Percentiles rank a stretch among this genome's conserved stretches.
These are phyloP conservation scores for Chironomus tentans DNA, from an alignment of 2,888 invertebrate genomes.

Conservation along the genomic window DNA sequence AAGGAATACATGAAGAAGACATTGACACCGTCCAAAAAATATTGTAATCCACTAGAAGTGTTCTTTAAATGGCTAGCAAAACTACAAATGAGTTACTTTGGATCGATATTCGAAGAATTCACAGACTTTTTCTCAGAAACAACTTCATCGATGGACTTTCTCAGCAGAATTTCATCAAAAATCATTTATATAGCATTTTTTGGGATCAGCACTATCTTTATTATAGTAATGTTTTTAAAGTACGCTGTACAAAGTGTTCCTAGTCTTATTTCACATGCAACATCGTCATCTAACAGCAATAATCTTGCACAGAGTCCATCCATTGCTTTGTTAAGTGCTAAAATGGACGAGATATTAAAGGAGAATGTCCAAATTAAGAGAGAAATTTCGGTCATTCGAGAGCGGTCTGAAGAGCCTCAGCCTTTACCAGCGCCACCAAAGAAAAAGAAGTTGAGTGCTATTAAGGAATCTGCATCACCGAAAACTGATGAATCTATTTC, in stretches of 20 bases:
- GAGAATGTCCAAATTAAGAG: conserved; percentile 11
- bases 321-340: neutral
- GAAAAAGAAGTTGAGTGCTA: neutral
- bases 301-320: neutral
- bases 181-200: neutral
- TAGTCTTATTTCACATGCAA: neutral
- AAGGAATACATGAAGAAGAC: conserved; percentile 1
- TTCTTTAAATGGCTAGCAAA: conserved; percentile 1
- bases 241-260: too few species aligned
- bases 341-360: neutral
- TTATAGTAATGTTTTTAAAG: neutral
- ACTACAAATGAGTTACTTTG: conserved; percentile 15
- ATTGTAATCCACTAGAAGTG: conserved; percentile 13
- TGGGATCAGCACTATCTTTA: neutral
- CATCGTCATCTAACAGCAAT: neutral
- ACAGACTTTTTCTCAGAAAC: neutral
- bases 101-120: neutral
- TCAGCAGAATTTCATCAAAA: neutral
- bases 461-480: neutral
- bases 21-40: conserved; percentile 5
- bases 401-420: neutral
- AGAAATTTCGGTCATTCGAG: conserved; percentile 11
- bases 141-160: neutral
- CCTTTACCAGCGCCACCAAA: neutral
- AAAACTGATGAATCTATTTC: neutral